Conservation (phyloP, 2,113 vertebrate genomes). For the Ictidomys tridecemlineatus region DNA sequence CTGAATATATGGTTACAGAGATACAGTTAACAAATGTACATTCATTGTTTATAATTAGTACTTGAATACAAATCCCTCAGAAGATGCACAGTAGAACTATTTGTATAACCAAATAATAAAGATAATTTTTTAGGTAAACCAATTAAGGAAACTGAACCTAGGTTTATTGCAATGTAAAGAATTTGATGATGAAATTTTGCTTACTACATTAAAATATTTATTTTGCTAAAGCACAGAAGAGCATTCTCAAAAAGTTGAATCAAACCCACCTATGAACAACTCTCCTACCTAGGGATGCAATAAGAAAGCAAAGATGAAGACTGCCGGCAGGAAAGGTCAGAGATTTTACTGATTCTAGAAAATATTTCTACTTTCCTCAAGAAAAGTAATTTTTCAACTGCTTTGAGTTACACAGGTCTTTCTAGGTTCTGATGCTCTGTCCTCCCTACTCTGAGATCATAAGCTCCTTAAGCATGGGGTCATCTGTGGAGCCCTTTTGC, state of each 20-base stretch:
- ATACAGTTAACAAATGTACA: conserved; percentile 1
- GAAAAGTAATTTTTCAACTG: not conserved
- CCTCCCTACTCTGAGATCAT: not conserved
- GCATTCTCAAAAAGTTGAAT: not conserved
- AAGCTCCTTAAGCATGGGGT: not conserved
- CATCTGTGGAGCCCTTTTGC: not conserved
- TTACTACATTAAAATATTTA: not conserved
- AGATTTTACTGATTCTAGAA: conserved; percentile 42
- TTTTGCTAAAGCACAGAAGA: conserved; percentile 44
- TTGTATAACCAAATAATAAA: not conserved
- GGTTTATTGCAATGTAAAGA: not conserved
- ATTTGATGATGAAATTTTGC: conserved; percentile 51
- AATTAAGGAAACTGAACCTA: not conserved
- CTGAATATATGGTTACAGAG: conserved; percentile 27
- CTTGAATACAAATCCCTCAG: not conserved
- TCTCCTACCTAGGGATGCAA: not conserved
- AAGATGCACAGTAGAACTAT: not conserved
- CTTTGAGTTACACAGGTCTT: not conserved
- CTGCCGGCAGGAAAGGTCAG: not conserved
- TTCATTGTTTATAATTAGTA: conserved; percentile 20
- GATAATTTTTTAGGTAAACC: conserved; percentile 39
- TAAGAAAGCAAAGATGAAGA: not conserved
- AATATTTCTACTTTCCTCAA: conserved; percentile 18
- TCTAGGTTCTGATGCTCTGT: not conserved
- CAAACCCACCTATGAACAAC: not conserved